phyloP scores from a whole-genome alignment of 2,797 vertebrate species.

The Heliangelus exortis region DNA sequence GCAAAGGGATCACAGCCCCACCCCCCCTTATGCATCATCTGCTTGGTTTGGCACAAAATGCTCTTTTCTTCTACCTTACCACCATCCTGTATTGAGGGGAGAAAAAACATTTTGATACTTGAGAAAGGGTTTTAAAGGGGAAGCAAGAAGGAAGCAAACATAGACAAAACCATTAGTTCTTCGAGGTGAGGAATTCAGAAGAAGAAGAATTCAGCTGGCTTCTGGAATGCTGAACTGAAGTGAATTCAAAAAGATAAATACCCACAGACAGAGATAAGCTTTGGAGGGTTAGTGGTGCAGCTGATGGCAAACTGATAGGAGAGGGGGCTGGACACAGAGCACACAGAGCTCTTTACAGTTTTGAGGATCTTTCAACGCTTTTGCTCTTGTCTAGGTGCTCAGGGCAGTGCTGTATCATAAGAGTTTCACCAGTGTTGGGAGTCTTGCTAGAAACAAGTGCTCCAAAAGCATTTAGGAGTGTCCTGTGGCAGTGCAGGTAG shows the following conservation, averaged over 20 bases:
- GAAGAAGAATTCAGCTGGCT: neutral
- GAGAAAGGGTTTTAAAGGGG: neutral
- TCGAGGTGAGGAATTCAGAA: neutral
- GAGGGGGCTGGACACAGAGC: neutral
- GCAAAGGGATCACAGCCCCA: neutral
- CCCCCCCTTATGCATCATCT: neutral
- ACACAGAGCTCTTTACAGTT: neutral
- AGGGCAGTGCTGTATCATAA: neutral
- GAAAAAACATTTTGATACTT: neutral
- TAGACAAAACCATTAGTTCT: neutral
- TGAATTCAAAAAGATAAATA: neutral
- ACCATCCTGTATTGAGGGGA: rapidly evolving
- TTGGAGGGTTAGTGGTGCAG: neutral
- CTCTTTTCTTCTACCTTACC: neutral
- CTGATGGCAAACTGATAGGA: neutral
- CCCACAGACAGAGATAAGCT: neutral
- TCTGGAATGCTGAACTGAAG: neutral
- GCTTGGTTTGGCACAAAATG: neutral
- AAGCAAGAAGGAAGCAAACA: neutral
- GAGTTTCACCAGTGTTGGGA: rapidly evolving
- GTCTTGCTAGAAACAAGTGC: neutral
- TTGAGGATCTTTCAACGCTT: neutral
- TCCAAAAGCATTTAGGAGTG: neutral
- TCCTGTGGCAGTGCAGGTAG: neutral
- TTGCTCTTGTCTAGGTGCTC: neutral